Evolutionary conservation across 2,888 invertebrate genomes (phyloP), one percentile per base, ranked within the genome.

Genomic region (Drosophila glabriapex): DNA sequence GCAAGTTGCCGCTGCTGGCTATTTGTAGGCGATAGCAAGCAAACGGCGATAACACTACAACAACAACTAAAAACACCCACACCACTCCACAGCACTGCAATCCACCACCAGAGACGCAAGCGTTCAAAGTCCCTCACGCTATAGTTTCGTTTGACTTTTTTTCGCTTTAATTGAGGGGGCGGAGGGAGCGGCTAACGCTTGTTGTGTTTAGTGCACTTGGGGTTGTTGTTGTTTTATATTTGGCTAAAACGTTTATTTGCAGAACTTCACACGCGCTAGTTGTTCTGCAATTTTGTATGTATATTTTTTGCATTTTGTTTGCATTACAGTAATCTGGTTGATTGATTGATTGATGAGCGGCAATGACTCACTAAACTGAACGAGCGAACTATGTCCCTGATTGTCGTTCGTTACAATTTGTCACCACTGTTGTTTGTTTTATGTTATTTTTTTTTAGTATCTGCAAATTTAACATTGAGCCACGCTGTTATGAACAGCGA

Each of bases 1-100:
- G 84, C 89, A 85, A 80, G 68, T 80, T 72, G 74, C 70, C 80
- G 85, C 85, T 84, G 78, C 81, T 81, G 81, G 80, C 81, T 70
- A 80, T 81, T 81, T 74, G 77, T 71, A 68, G 81, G 82, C 78
- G 80, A 80, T 73, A 80, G 76, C 78, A 55, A 71, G 73, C 69
- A 78, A 41, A 58, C 25, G 70, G 75, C 86, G 85, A 87, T 88
- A 88, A 83, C 84, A 83, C 66, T 66, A 56, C 52, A 46, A 60
- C 64, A 77, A 54, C 63, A 52, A 63, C 29, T 52, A 60, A n/a
- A 52, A 28, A 28, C 43, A 56, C 64, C 62, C 75, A 61, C 55
- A 64, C 61, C 25, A 22, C 43, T 22, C 43, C 43, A 22, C 43
- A 46, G 7, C 46, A 62, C 39, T 25, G 52, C 39, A 46, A 56